Evolutionary conservation across 1,140 invertebrate species (phyloP), one percentile per base, ranked within the genome.

Genomic region (Hermatobates lingyangjiaoensis): DNA sequence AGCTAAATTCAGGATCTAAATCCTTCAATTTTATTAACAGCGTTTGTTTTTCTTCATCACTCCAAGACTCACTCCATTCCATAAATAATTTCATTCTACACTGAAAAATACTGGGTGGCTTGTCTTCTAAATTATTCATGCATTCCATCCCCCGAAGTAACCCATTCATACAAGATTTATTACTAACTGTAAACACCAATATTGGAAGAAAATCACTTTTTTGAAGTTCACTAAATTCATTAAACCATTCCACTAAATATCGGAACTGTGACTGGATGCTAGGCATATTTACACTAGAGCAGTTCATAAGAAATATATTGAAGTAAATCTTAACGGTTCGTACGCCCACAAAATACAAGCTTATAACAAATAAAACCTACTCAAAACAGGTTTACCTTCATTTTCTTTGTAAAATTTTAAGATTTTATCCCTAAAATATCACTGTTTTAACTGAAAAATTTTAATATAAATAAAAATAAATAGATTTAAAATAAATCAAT

Each of bases 161-260:
- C 45, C 83, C 80, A 62, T 87, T 85, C 0, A 84, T 71, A 59
- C 80, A 72, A 25, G 65, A 63, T 27, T 69, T 69, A 18, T 62
- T 60, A n/a, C 62, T 64, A 48, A 79, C 71, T 56, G 76, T 77
- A 54, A 83, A 79, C 30, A 83, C 68, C 15, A 90, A 66, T 48
- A 89, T 73, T 21, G 79, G 76, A 27, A 90, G 60, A 64, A 92
- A 91, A 63, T 91, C 86, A 53, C 76, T 75, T 48, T 82, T 72
- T 64, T 92, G 86, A 66, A 89, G 73, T 58, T 86, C 80, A 61
- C 84, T 89, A 76, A 86, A 91, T 63, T 89, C 83, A 59, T 76
- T 72, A 64, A 92, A 92, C 87, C 87, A 92, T 62, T 84, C 77
- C 27, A 83, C 64, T 49, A 88, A 66, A 62, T 87, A 87, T 45